Evolutionary conservation across 2,113 vertebrate genomes (phyloP), one percentile per base, ranked within the genome.

Genomic region (Stegastes partitus): DNA sequence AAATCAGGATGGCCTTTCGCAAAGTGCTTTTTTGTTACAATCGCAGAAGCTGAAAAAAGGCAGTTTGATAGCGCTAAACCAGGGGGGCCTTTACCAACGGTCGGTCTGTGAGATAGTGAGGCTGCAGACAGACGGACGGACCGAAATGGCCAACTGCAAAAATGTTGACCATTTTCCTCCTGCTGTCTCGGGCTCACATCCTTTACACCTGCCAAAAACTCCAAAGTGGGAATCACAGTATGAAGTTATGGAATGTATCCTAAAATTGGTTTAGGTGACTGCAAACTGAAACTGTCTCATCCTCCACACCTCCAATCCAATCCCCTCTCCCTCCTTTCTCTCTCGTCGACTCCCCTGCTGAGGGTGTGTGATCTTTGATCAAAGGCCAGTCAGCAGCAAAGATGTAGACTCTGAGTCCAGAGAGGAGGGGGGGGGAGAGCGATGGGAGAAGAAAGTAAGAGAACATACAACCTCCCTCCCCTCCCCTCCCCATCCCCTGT

Each of bases 21-120:
- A 95, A 95, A 95, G 94, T 95, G 93, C 93, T 93, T 89, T n/a
- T 31, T 94, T 91, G 85, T 94, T 95, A 94, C 92, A 95, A 94
- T 94, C 90, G 87, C 90, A 93, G 85, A 91, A 92, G 87, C 90
- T 91, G 83, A 87, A 88, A 91, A 80, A 91, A 91, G 87, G 85
- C 87, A 86, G 84, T 85, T 88, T 83, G 86, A 84, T 81, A 77
- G 83, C 82, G 68, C 58, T 68, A 81, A 50, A 63, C 79, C 22
- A 16, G 14, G 8, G 72, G 89, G 89, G 68, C 67, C 74, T 68
- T 83, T 68, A 66, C 50, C 12, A 82, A 58, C 81, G 68, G 44
- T 73, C 77, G 66, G 71, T 77, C 76, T 79, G 62, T 74, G 53
- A 77, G 51, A 84, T 54, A 47, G 82, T 55, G 78, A 82, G 67